Evolutionary conservation across 2,113 vertebrate species (phyloP).

Genomic region (Cyanistes caeruleus): DNA sequence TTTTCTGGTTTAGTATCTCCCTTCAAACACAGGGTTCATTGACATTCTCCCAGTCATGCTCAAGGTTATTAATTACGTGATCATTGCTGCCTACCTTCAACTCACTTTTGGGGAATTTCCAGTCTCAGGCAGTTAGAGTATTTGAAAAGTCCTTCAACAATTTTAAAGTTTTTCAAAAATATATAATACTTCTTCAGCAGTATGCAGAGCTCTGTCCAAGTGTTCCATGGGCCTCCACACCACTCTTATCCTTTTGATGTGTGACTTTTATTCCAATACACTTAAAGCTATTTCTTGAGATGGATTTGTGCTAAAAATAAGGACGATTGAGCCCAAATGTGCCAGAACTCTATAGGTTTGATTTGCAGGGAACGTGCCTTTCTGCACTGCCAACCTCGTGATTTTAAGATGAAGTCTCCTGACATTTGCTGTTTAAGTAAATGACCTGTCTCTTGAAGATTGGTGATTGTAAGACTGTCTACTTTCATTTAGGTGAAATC

Average conservation of each 20-base stretch:
- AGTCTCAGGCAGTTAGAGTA: neutral
- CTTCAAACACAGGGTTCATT: neutral
- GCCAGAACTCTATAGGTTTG: slow-evolving; percentile 9
- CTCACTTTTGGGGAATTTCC: neutral
- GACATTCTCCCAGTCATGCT: neutral
- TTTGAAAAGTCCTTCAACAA: neutral
- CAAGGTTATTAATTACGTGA: neutral
- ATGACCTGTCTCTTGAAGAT: neutral
- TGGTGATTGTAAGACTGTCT: slow-evolving; percentile 39
- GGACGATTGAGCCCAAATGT: slow-evolving; percentile 28
- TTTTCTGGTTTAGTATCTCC: neutral
- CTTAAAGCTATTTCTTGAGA: slow-evolving; percentile 30
- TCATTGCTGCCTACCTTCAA: neutral
- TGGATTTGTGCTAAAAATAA: slow-evolving; percentile 61
- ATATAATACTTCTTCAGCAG: neutral
- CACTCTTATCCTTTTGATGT: neutral
- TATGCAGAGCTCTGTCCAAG: neutral
- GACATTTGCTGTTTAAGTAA: slow-evolving; percentile 50
- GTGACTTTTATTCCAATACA: neutral
- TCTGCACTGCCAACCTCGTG: neutral
- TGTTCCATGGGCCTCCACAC: neutral
- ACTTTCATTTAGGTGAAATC: slow-evolving; percentile 16
- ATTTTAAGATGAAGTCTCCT: slow-evolving; percentile 51
- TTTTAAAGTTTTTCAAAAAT: neutral
- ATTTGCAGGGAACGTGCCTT: slow-evolving; percentile 35